A percentile compares a stretch with the other conserved stretches of the same genome.
Conservation (phyloP, 2,888 invertebrate species). For the Blastobasis lacticolella region DNA sequence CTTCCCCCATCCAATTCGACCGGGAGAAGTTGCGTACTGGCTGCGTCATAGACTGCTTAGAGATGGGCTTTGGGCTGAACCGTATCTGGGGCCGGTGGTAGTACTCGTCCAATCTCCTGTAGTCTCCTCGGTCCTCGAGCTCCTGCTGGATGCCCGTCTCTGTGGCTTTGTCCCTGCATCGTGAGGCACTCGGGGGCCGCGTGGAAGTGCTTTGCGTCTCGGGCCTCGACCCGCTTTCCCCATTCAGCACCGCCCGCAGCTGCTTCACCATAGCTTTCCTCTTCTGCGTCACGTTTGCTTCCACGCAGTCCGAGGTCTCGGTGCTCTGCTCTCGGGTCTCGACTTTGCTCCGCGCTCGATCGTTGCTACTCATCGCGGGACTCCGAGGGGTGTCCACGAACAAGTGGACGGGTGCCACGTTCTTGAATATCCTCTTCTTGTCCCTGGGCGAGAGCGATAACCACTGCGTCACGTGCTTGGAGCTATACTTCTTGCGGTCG, state of each 20-base stretch:
- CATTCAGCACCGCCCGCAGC: no score
- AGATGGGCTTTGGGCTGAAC: slow-evolving; percentile 9
- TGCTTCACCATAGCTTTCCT: no score
- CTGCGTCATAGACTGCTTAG: slow-evolving; percentile 2
- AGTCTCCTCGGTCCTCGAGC: slow-evolving; percentile 15
- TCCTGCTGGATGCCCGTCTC: not conserved
- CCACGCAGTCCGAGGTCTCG: no score
- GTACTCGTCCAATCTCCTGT: slow-evolving; percentile 8
- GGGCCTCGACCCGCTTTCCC: no score
- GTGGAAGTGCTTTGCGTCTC: not conserved
- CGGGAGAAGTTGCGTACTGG: slow-evolving; percentile 6
- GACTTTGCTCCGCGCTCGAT: no score
- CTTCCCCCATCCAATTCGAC: slow-evolving; percentile 31
- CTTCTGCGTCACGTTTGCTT: no score
- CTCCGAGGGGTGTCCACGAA: no score
- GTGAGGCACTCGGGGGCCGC: not conserved
- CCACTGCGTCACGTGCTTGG: slow-evolving; percentile 32
- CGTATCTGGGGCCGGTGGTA: slow-evolving; percentile 15
- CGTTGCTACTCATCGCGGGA: no score
- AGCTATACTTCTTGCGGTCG: slow-evolving; percentile 17
- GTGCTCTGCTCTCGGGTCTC: no score
- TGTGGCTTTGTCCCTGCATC: not conserved
- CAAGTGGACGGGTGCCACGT: not conserved
- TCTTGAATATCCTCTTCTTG: slow-evolving; percentile 25
- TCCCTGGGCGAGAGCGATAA: slow-evolving; percentile 48